Evolutionary conservation across 2,113 vertebrate species (phyloP), one percentile per base, ranked within the genome.

Genomic region (Trogon surrucura): DNA sequence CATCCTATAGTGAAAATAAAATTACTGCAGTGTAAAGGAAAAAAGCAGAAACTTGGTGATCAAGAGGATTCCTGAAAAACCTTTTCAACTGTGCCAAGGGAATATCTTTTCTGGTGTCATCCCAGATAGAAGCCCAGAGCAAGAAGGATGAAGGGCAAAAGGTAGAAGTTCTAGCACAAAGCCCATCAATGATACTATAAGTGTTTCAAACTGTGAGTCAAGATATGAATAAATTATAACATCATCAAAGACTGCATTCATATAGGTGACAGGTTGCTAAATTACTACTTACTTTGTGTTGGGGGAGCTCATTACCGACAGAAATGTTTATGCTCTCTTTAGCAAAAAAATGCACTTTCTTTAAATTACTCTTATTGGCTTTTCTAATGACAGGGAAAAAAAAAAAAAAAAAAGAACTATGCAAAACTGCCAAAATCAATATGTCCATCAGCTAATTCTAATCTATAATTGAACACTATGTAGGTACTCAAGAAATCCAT

Each of bases 401-500:
- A 10, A 67, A 27, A 27, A 9, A 30, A 88, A 84, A 70, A 10
- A 67, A 27, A 67, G 83, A 85, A 83, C 13, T 16, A 36, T 1
- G 1, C 22, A 71, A 80, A 86, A 45, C 56, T 85, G 58, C 19
- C 54, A 72, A 82, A 80, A 94, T 75, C 79, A 53, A 53, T 2
- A 5, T 79, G 73, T 69, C 56, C 70, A 85, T 82, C 75, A 85
- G 60, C 58, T 94, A 92, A 93, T 71, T 78, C 16, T 94, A 91
- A 94, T 96, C 85, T 47, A 93, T 94, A 96, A 97, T 90, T 88
- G 74, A 96, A 88, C 50, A 73, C 45, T 13, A 2, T 19, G 18
- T 77, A 72, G 66, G 85, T 82, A 88, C 82, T 95, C 88, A 77
- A 47, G 38, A 96, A 95, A 96, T 91, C 74, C 92, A 91, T 95